Evolutionary conservation across 2,113 vertebrate species (phyloP), one percentile per base, ranked within the genome.

Genomic region (Centropus unirufus): DNA sequence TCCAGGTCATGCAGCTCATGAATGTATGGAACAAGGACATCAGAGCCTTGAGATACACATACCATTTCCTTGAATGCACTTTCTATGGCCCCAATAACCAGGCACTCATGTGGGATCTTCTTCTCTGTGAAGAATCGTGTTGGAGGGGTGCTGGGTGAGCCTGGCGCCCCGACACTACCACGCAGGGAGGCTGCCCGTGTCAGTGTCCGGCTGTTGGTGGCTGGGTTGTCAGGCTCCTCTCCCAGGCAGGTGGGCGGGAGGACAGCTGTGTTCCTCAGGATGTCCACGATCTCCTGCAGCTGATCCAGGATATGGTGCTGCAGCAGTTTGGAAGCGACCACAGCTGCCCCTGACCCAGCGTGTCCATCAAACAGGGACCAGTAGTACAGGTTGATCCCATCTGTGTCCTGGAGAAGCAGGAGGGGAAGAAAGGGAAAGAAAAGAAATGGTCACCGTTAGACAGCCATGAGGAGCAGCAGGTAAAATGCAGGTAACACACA

Each of bases 31-130:
- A 83, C 20, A 47, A 61, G 26, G 27, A 74, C 32, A 74, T 94
- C 42, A 81, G 29, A 76, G 29, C 39, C 74, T 34, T 8, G 47
- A 87, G 83, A 61, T 32, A 69, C 23, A 97, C 98, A 30, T 97
- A 99, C 99, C 99, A 99, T 99, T 92, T 99, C 99, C 96, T 98
- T 99, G 97, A 99, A 99, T 2, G 99, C 99, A 23, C 99, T 99
- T 97, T 99, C 99, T 18, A 99, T 98, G 73, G 99, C 99, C 42
- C 99, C 99, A 22, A 99, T 98, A 89, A 99, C 98, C 89, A 99
- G 98, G 96, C 99, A 99, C 97, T 99, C 99, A 1, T 99, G 99
- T 5, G 98, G 98, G 66, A 99, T 98, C 92, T 99, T 99, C 98
- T 99, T 99, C 97, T 99, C 99, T 0, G 98, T 99, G 85, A 99